Percentiles rank a stretch among this genome's conserved stretches.
phyloP scores from a whole-genome alignment of 2,113 vertebrate species.

The Solea solea region DNA sequence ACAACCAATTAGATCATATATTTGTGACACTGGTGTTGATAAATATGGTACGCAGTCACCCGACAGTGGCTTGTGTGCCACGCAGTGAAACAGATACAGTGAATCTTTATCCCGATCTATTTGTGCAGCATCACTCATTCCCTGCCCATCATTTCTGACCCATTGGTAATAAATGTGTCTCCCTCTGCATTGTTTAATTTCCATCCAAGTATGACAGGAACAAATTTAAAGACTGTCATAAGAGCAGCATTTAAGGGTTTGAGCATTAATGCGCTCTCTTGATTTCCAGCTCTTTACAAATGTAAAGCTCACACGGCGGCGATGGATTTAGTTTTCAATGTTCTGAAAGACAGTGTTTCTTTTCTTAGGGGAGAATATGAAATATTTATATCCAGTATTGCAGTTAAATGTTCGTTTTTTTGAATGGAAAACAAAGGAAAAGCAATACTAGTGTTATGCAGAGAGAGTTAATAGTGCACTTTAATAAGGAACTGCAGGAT shows the following conservation, averaged over 20 bases:
- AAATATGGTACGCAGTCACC: slow-evolving; percentile 4
- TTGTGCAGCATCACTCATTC: slow-evolving; percentile 45
- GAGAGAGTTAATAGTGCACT: too few relatives aligned
- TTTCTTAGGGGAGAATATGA: too few relatives aligned
- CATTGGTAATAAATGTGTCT: slow-evolving; percentile 70
- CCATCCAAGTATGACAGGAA: slow-evolving; percentile 20
- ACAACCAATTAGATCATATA: not conserved
- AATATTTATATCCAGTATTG: too few relatives aligned
- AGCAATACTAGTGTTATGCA: too few relatives aligned
- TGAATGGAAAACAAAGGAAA: too few relatives aligned
- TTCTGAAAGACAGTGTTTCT: too few relatives aligned
- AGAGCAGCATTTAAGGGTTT: slow-evolving; percentile 20
- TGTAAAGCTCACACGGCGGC: slow-evolving; percentile 5
- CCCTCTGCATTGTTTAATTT: slow-evolving; percentile 23
- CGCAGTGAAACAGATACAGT: too few relatives aligned
- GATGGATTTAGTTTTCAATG: too few relatives aligned
- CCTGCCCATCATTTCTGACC: slow-evolving; percentile 41
- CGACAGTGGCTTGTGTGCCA: not conserved
- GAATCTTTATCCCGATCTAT: slow-evolving; percentile 31
- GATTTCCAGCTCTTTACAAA: slow-evolving; percentile 28
- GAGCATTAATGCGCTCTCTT: slow-evolving; percentile 17
- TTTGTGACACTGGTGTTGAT: slow-evolving; percentile 3
- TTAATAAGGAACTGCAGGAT: too few relatives aligned
- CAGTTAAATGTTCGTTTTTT: too few relatives aligned
- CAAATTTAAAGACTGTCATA: slow-evolving; percentile 7